These are phyloP conservation scores for Acridotheres tristis DNA, from an alignment of 2,797 vertebrate species.

Conservation along the genomic window DNA sequence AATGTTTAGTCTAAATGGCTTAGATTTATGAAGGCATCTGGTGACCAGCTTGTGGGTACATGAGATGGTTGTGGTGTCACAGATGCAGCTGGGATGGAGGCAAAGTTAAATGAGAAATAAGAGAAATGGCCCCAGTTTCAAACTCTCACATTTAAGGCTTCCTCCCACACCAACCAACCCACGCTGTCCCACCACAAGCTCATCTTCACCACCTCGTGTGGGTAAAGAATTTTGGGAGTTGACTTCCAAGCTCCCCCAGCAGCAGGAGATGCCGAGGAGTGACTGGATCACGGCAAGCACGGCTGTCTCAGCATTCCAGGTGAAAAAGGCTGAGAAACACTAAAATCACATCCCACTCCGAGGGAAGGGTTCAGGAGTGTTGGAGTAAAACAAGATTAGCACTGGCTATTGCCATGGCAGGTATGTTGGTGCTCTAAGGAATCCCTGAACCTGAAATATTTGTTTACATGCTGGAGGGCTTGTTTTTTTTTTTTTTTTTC, in stretches of 20 bases:
- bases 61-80: neutral
- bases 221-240: neutral
- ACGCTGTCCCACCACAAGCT: neutral
- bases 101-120: rapidly evolving
- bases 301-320: neutral
- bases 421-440: neutral
- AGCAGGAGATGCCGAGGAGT: neutral
- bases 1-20: neutral
- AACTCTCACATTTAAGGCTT: neutral
- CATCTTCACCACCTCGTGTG: rapidly evolving
- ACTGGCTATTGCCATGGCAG: neutral
- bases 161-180: neutral
- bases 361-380: neutral
- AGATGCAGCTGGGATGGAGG: neutral
- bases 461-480: slow-evolving; percentile 59
- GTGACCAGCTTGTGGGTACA: neutral
- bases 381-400: neutral
- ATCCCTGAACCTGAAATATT: neutral
- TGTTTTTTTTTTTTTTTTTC: neutral
- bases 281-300: neutral
- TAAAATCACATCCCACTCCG: neutral
- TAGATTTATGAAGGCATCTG: rapidly evolving
- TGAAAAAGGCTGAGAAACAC: neutral
- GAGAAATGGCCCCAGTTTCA: neutral
- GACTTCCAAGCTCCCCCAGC: neutral